Evolutionary conservation across 2,888 invertebrate species (phyloP).

Genomic region (Drosophila nr. medialis): DNA sequence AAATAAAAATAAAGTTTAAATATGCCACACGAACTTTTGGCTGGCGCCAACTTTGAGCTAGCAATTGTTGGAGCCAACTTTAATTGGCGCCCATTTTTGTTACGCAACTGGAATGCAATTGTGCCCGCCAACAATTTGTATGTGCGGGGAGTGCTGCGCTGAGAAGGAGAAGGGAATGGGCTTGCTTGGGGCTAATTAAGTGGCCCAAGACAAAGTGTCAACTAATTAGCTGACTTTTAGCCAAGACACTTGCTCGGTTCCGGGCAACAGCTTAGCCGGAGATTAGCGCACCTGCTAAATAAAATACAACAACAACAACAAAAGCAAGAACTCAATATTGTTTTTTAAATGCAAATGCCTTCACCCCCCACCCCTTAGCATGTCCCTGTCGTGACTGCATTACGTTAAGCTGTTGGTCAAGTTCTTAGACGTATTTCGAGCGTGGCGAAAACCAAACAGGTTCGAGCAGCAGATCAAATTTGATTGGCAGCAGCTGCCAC

Average conservation of each 20-base stretch:
- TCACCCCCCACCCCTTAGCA: neutral
- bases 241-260: slow-evolving; percentile 50
- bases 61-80: slow-evolving; percentile 54
- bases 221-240: slow-evolving; percentile 76
- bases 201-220: slow-evolving; percentile 76
- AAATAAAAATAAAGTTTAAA: slow-evolving; percentile 67
- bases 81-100: slow-evolving; percentile 78
- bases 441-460: slow-evolving; percentile 4
- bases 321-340: slow-evolving; percentile 55
- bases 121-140: slow-evolving; percentile 76
- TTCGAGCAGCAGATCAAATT: slow-evolving; percentile 23
- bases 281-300: slow-evolving; percentile 73
- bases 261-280: slow-evolving; percentile 66
- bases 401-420: slow-evolving; percentile 63
- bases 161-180: neutral
- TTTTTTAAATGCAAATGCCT: slow-evolving; percentile 55
- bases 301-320: slow-evolving; percentile 50
- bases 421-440: slow-evolving; percentile 64
- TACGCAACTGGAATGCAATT: slow-evolving; percentile 80
- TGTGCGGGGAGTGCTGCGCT: slow-evolving; percentile 70
- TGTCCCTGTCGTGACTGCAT: neutral
- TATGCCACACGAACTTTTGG: slow-evolving; percentile 64
- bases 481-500: slow-evolving; percentile 1
- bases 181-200: slow-evolving; percentile 64
- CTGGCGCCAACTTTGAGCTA: slow-evolving; percentile 57